phyloP scores from a whole-genome alignment of 1,140 invertebrate species.

The Panulirus ornatus region DNA sequence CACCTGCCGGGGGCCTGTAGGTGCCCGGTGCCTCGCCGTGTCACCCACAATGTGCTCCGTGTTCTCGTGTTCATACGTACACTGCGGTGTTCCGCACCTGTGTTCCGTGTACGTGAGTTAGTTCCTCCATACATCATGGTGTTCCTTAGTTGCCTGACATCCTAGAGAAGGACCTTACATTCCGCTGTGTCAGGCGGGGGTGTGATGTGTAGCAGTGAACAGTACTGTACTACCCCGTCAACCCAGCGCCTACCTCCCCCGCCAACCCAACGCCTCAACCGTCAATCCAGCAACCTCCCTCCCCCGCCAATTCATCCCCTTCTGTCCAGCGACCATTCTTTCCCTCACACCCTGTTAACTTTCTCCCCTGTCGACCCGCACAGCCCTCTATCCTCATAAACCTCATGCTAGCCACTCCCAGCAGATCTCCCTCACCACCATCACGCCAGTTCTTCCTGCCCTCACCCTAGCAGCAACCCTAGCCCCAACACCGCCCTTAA shows the following conservation, averaged over 20 bases:
- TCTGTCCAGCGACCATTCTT: no score
- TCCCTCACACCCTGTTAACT: not conserved
- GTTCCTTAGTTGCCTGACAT: conserved; percentile 62
- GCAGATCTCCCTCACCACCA: not conserved
- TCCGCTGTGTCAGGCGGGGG: conserved; percentile 41
- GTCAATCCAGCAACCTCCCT: not conserved
- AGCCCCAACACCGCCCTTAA: not conserved
- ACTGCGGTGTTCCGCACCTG: conserved; percentile 27
- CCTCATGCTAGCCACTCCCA: not conserved
- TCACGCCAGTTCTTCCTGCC: not conserved
- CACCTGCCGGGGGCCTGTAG: conserved; percentile 8
- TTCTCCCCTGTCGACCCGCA: not conserved
- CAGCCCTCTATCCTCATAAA: not conserved
- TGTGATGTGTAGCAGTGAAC: not conserved
- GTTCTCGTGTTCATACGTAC: conserved; percentile 53
- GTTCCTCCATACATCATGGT: conserved; percentile 61
- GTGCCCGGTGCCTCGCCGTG: conserved; percentile 62
- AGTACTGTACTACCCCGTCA: conserved; percentile 12
- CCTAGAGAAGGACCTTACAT: conserved; percentile 34
- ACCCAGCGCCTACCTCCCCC: not conserved
- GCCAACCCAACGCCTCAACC: not conserved
- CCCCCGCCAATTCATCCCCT: not conserved
- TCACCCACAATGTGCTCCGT: conserved; percentile 64
- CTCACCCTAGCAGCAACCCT: not conserved
- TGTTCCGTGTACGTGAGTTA: conserved; percentile 57